Evolutionary conservation across 2,888 invertebrate genomes (phyloP), one percentile per base, ranked within the genome.

Genomic region (Apodemia mormo): DNA sequence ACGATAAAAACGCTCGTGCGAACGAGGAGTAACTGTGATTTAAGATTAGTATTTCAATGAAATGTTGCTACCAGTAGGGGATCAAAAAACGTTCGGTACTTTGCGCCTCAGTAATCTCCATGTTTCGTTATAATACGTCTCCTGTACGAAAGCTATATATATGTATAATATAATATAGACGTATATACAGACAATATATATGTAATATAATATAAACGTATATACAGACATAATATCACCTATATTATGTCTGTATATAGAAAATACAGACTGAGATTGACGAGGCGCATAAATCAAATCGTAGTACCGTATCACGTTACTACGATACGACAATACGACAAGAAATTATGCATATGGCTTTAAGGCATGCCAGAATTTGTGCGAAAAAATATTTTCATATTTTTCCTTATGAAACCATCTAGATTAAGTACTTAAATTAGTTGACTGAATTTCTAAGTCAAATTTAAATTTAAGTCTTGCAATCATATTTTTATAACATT

Each of bases 1-100:
- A 61, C 61, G 61, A 61, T 33, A 61, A 37, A 33, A 61, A 58
- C 61, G 61, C 61, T 61, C 61, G 61, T 61, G 61, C 61, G 61
- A 61, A 61, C 61, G 61, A 61, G 61, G 61, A 33, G 14, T 33
- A 61, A 61, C 61, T 61, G 61, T 61, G 61, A 61, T 61, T 61
- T 61, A 61, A 33, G 33, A 33, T 61, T 61, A 61, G 33, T 61
- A 61, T 61, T 61, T 61, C 29, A 61, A 64, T 64, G 61, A 14
- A 37, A 33, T 64, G 61, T 64, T 37, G 37, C 33, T 14, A 64
- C 61, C 61, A 64, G 52, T 54, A 54, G 8, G 8, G 52, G 22
- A 54, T n/a, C 22, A 22, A 54, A 2, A 54, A 22, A 54, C 22
- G 49, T 54, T 54, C 8, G n/a, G 52, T 54, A 22, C 52, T 54